Percentiles rank a stretch among this genome's conserved stretches.
phyloP scores from a whole-genome alignment of 2,888 invertebrate species.

The Notodonta ziczac region DNA sequence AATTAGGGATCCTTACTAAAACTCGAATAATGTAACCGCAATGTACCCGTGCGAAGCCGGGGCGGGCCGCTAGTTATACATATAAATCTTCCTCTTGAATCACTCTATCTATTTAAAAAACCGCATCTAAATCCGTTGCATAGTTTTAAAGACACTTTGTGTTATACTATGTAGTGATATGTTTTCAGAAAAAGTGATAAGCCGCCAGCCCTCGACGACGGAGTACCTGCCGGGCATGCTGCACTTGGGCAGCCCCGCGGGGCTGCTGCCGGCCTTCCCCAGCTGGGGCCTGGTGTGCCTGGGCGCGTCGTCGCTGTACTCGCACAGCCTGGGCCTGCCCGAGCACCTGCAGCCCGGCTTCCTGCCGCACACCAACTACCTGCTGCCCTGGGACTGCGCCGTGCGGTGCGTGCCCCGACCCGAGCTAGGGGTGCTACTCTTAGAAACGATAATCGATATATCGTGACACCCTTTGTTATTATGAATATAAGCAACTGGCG shows the following conservation, averaged over 20 bases:
- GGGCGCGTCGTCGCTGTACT: slow-evolving; percentile 95
- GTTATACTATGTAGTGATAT: too few relatives aligned
- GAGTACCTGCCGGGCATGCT: slow-evolving; percentile 97
- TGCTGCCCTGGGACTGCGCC: slow-evolving; percentile 95
- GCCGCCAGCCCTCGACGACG: slow-evolving; percentile 91
- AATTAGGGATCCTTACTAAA: too few relatives aligned
- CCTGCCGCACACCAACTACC: slow-evolving; percentile 93
- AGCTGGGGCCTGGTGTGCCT: slow-evolving; percentile 96
- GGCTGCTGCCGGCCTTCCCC: slow-evolving; percentile 93
- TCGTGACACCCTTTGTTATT: too few relatives aligned
- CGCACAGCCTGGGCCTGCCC: slow-evolving; percentile 92
- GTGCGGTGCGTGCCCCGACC: slow-evolving; percentile 54
- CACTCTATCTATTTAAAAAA: too few relatives aligned
- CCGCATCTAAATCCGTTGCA: too few relatives aligned
- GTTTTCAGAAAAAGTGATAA: slow-evolving; percentile 82
- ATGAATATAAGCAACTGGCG: too few relatives aligned
- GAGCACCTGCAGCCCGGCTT: slow-evolving; percentile 95
- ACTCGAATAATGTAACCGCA: too few relatives aligned
- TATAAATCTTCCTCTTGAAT: too few relatives aligned
- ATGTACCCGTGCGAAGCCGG: too few relatives aligned
- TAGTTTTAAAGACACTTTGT: too few relatives aligned
- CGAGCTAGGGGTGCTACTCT: not conserved
- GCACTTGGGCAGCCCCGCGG: slow-evolving; percentile 89
- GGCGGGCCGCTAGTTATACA: too few relatives aligned
- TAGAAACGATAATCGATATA: too few relatives aligned